Percentiles rank a stretch among this genome's conserved stretches.
Evolutionary conservation across 2,888 invertebrate species (phyloP).

Genomic region (Orgyia antiqua): DNA sequence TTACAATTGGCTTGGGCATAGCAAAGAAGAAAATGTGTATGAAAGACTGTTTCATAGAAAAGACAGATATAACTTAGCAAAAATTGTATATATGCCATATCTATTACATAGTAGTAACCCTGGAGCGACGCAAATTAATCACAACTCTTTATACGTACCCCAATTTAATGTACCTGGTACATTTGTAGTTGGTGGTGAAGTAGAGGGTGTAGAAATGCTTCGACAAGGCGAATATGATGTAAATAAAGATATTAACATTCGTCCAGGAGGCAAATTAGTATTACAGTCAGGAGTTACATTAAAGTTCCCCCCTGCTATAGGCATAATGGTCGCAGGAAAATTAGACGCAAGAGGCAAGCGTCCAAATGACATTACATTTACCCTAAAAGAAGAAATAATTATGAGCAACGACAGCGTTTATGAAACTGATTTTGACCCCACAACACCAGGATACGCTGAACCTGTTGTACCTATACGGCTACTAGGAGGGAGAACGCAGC

Average conservation of each 20-base stretch:
- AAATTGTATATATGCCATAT: slow-evolving; percentile 94
- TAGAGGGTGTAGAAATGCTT: slow-evolving; percentile 92
- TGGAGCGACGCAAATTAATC: slow-evolving; percentile 88
- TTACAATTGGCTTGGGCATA: slow-evolving; percentile 94
- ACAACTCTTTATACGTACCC: slow-evolving; percentile 87
- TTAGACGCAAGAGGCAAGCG: slow-evolving; percentile 89
- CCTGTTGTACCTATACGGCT: slow-evolving; percentile 86
- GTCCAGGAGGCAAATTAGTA: slow-evolving; percentile 94
- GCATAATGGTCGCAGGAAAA: slow-evolving; percentile 97
- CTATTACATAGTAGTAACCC: slow-evolving; percentile 93
- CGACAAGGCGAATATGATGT: slow-evolving; percentile 93
- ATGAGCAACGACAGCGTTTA: slow-evolving; percentile 81
- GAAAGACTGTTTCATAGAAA: slow-evolving; percentile 89
- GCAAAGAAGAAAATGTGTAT: slow-evolving; percentile 85
- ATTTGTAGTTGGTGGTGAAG: slow-evolving; percentile 91
- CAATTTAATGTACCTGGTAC: slow-evolving; percentile 84
- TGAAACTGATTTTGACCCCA: slow-evolving; percentile 79
- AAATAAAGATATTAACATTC: slow-evolving; percentile 94
- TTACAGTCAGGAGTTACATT: slow-evolving; percentile 93
- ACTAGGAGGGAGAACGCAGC: slow-evolving; percentile 86
- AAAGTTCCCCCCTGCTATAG: slow-evolving; percentile 93
- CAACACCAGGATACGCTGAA: slow-evolving; percentile 78
- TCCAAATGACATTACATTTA: slow-evolving; percentile 88
- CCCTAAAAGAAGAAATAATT: slow-evolving; percentile 85
- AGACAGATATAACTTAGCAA: slow-evolving; percentile 96